Evolutionary conservation across 2,888 invertebrate species (phyloP).

Genomic region (Apamea monoglypha): DNA sequence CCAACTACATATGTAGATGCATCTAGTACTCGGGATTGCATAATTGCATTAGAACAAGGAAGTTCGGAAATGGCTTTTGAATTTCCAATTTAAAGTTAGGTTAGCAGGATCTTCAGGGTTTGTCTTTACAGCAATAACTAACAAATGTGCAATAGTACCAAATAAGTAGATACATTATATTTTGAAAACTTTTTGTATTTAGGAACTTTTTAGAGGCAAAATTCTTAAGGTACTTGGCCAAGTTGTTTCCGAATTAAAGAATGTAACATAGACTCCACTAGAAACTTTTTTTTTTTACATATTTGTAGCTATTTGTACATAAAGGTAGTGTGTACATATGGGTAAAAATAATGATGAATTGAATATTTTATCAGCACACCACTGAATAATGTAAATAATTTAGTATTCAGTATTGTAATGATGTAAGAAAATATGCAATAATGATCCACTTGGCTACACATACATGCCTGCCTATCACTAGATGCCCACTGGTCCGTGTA

Average conservation of each 20-base stretch:
- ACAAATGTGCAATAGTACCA: background rate
- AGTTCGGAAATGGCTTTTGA: background rate
- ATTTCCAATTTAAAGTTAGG: background rate
- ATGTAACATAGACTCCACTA: background rate
- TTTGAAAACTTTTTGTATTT: background rate
- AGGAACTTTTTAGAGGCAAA: background rate
- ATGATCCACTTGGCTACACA: slow-evolving; percentile 74
- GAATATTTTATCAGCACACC: slow-evolving; percentile 48
- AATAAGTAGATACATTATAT: background rate
- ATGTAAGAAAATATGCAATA: slow-evolving; percentile 75
- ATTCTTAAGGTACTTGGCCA: background rate
- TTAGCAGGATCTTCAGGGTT: background rate
- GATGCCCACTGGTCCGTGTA: slow-evolving; percentile 75
- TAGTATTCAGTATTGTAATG: slow-evolving; percentile 63
- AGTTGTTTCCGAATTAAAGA: background rate
- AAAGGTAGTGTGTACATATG: slow-evolving; percentile 12
- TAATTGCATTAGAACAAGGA: background rate
- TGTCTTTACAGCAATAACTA: background rate
- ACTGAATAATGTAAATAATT: slow-evolving; percentile 58
- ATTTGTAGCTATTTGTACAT: slow-evolving; percentile 18
- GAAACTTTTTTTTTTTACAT: background rate
- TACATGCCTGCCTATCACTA: slow-evolving; percentile 71
- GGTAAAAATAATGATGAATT: slow-evolving; percentile 37
- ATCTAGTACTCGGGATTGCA: background rate
- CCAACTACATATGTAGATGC: background rate